phyloP scores from a whole-genome alignment of 1,140 invertebrate species.

The Leptestheria dahalacensis region DNA sequence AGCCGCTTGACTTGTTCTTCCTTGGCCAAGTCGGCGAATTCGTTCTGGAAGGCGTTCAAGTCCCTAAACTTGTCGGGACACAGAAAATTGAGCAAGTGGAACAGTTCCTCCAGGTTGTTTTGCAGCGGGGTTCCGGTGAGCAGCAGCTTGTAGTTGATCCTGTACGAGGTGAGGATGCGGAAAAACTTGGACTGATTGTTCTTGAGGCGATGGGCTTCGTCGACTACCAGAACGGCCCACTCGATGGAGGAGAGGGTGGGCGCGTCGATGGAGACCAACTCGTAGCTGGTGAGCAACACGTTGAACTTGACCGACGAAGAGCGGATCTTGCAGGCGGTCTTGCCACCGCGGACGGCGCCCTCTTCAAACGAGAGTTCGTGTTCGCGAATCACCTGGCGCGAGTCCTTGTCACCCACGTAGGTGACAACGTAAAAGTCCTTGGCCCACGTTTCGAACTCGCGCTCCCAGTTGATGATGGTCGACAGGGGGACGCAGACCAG shows the following conservation, averaged over 20 bases:
- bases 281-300: slow-evolving; percentile 94
- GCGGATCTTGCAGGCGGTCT: slow-evolving; percentile 69
- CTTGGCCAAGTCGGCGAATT: slow-evolving; percentile 98
- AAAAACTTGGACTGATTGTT: slow-evolving; percentile 99
- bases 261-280: slow-evolving; percentile 92
- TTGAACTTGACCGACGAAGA: slow-evolving; percentile 89
- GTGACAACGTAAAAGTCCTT: slow-evolving; percentile 99
- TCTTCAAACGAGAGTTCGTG: slow-evolving; percentile 97
- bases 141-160: slow-evolving; percentile 89
- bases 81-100: slow-evolving; percentile 97
- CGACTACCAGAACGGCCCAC: slow-evolving; percentile 96
- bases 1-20: slow-evolving; percentile 97
- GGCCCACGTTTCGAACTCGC: slow-evolving; percentile 99
- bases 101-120: slow-evolving; percentile 98
- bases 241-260: slow-evolving; percentile 96
- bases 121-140: slow-evolving; percentile 97
- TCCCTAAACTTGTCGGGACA: slow-evolving; percentile 93
- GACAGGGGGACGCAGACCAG: slow-evolving; percentile 91
- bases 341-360: slow-evolving; percentile 65
- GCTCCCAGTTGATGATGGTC: slow-evolving; percentile 99
- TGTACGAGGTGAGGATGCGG: slow-evolving; percentile 79
- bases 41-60: slow-evolving; percentile 84
- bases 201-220: slow-evolving; percentile 96
- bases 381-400: slow-evolving; percentile 83
- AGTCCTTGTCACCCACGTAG: slow-evolving; percentile 97